phyloP scores from a whole-genome alignment of 1,140 invertebrate genomes.

The Drosophila mayri region DNA sequence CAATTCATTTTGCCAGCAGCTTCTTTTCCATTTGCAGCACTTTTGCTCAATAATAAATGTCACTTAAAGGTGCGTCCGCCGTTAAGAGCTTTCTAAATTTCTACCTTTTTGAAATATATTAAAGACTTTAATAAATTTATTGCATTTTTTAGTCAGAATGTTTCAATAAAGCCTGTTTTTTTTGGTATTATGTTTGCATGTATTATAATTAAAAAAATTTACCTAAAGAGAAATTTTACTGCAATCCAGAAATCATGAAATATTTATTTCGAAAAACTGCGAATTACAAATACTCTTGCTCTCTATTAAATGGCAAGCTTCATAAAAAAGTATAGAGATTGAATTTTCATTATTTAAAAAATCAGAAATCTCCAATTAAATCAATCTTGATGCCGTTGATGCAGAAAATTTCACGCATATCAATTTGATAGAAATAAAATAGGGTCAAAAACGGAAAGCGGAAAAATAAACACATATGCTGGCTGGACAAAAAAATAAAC shows the following conservation, averaged over 20 bases:
- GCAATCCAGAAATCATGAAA: constrained; percentile 3
- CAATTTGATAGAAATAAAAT: constrained; percentile 39
- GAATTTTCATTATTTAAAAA: not conserved
- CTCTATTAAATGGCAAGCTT: not conserved
- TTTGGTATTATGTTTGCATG: not conserved
- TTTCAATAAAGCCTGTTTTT: not conserved
- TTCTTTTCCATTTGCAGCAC: constrained; percentile 27
- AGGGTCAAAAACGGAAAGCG: constrained; percentile 7
- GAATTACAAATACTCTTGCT: constrained; percentile 2
- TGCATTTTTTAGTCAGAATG: constrained; percentile 4
- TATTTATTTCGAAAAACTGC: not conserved
- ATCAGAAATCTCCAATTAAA: constrained; percentile 41
- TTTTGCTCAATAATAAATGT: constrained; percentile 42
- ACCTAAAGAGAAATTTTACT: not conserved
- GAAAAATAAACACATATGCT: constrained; percentile 41
- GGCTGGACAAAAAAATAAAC: constrained; percentile 3
- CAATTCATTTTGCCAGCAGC: constrained; percentile 30
- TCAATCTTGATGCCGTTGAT: constrained; percentile 26
- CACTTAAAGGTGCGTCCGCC: constrained; percentile 15
- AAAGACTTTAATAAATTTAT: constrained; percentile 16
- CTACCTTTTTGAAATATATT: constrained; percentile 25
- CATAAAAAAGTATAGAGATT: not conserved
- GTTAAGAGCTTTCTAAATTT: constrained; percentile 13
- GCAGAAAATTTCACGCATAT: constrained; percentile 26
- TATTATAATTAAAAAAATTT: constrained; percentile 24